Base-by-base conservation (phyloP, 35 echinoderm and acorn worm genomes). In the Diadema setosum region DNA sequence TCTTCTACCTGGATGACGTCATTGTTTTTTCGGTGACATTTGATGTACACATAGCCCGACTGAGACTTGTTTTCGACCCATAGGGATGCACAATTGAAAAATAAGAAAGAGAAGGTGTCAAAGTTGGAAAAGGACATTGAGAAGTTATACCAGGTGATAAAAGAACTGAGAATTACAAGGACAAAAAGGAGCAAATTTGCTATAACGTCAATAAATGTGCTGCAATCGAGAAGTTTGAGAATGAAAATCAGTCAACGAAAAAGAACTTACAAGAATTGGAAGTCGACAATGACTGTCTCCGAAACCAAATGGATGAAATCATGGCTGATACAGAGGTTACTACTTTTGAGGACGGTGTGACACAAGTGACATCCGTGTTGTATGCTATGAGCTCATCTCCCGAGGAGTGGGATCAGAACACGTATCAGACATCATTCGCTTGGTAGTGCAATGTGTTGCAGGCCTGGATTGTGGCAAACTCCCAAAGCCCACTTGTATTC, bases 341-440 rank as follows among this genome's bases (percentile, higher is more conserved):
- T 14, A 46, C 91, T 31, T 92, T 87, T 44, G 84, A 87, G 42
- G 24, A 42, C 26, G 84, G 83, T 2, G 3, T 1, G 86, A 92
- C 49, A 80, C 45, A 20, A 31, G 16, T 31, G 84, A 92, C 42
- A 92, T 88, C 25, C 2, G 74, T 14, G 46, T 92, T 9, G 84
- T 87, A 12, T 92, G 90, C 45, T 92, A 87, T 45, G 84, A 92
- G 67, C 50, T 92, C 2, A 35, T 87, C 3, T 78, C 90, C 16
- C 16, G 84, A 46, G 90, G 84, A 43, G 90, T 92, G 29, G 83
- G 83, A 9, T 87, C 83, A 43, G 87, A 26, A 29, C 27, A 92
- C 63, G 84, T 92, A 0, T 92, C 90, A 0, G 74, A 87, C 40
- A 87, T 92, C 40, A 92, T 92, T 80, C 2, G 42, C 3, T 30